These are phyloP conservation scores for Zaprionus tsacasi DNA, from an alignment of 1,140 invertebrate species.

Conservation along the genomic window DNA sequence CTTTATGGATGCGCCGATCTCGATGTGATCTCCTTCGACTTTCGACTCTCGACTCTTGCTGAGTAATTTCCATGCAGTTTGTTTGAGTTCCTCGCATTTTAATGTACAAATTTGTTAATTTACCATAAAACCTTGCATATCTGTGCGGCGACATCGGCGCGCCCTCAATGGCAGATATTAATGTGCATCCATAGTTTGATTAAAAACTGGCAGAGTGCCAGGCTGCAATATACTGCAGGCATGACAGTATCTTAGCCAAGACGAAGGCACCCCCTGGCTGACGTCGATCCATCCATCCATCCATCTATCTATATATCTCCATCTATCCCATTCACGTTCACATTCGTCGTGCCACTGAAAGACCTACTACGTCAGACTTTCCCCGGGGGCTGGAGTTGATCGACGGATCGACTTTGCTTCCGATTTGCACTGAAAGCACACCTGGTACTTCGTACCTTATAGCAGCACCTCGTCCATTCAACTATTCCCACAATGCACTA, in stretches of 20 bases:
- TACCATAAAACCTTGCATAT: conserved; percentile 83
- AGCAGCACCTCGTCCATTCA: conserved; percentile 1
- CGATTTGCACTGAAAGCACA: conserved; percentile 7
- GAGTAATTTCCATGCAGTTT: conserved; percentile 81
- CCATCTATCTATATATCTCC: conserved; percentile 45
- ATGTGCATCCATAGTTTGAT: conserved; percentile 80
- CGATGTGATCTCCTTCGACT: neutral
- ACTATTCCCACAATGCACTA: conserved; percentile 8
- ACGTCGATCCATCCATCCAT: conserved; percentile 77
- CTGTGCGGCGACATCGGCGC: conserved; percentile 51
- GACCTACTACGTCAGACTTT: neutral
- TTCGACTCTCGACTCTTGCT: conserved; percentile 29
- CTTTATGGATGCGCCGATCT: conserved; percentile 25
- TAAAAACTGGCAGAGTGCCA: conserved; percentile 74
- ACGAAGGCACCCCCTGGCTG: conserved; percentile 34
- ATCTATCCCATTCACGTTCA: neutral
- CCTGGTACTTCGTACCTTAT: neutral
- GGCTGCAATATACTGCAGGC: conserved; percentile 18
- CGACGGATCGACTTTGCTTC: conserved; percentile 18
- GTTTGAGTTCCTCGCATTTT: conserved; percentile 78
- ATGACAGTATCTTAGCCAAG: neutral
- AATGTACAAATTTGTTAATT: conserved; percentile 84
- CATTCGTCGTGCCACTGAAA: conserved; percentile 32
- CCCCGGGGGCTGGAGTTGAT: conserved; percentile 29
- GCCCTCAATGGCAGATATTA: conserved; percentile 75